phyloP scores from a whole-genome alignment of 2,888 invertebrate genomes.

The Noctua pronuba region DNA sequence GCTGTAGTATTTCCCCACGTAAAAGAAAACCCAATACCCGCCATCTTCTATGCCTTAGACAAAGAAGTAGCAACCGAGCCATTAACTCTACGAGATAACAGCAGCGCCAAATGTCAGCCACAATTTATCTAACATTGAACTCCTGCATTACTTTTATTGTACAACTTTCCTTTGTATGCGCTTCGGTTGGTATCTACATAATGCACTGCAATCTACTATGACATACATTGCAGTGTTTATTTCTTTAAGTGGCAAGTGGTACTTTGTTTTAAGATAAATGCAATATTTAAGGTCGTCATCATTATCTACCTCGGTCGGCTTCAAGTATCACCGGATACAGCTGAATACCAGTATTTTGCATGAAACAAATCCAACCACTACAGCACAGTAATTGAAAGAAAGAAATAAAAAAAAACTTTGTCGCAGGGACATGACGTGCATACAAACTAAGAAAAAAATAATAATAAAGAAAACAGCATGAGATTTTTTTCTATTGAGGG shows the following conservation, averaged over 20 bases:
- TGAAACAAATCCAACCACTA: too few relatives aligned
- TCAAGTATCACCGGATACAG: too few relatives aligned
- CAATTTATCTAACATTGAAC: conserved; percentile 63
- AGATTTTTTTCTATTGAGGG: background rate
- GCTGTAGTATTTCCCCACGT: too few relatives aligned
- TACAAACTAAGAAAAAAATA: too few relatives aligned
- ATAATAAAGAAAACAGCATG: too few relatives aligned
- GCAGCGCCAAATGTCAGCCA: conserved; percentile 58
- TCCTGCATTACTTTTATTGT: conserved; percentile 53
- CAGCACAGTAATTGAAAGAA: too few relatives aligned
- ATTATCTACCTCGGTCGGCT: too few relatives aligned
- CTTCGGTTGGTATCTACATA: conserved; percentile 20
- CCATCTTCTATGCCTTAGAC: conserved; percentile 24
- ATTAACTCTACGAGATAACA: conserved; percentile 63
- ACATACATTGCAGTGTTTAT: conserved; percentile 15
- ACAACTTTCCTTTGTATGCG: conserved; percentile 46
- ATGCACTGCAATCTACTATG: conserved; percentile 14
- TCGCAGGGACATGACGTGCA: too few relatives aligned
- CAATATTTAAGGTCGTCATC: too few relatives aligned
- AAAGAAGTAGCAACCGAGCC: conserved; percentile 28
- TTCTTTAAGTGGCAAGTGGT: background rate
- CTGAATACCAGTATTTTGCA: too few relatives aligned
- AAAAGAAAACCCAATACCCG: conserved; percentile 5
- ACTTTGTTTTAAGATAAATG: background rate
- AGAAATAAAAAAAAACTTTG: too few relatives aligned